phyloP scores from a whole-genome alignment of 1,140 invertebrate genomes.

The Steinernema khuongi region DNA sequence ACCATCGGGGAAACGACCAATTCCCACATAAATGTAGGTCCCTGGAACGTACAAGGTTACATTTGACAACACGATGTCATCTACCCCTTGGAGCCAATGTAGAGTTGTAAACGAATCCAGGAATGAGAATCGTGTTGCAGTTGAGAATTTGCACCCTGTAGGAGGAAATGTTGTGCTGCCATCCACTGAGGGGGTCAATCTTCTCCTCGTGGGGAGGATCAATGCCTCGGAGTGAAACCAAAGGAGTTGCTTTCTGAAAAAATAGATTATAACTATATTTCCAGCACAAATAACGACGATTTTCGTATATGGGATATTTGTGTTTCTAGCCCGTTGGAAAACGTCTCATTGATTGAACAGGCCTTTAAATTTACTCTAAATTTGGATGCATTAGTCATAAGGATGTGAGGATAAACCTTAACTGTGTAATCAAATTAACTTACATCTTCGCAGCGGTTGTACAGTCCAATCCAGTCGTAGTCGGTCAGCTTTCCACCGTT shows the following conservation, averaged over 20 bases:
- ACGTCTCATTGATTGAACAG: too few relatives aligned
- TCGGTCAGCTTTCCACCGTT: slow-evolving; percentile 54
- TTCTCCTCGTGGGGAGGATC: slow-evolving; percentile 53
- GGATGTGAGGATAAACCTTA: too few relatives aligned
- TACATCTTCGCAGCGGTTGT: slow-evolving; percentile 49
- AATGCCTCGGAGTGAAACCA: slow-evolving; percentile 47
- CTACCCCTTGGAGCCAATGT: slow-evolving; percentile 36
- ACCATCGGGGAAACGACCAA: slow-evolving; percentile 49
- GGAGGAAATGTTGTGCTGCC: slow-evolving; percentile 47
- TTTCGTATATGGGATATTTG: too few relatives aligned
- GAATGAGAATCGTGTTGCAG: slow-evolving; percentile 53
- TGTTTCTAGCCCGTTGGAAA: too few relatives aligned
- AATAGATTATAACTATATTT: too few relatives aligned
- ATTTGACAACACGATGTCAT: slow-evolving; percentile 2
- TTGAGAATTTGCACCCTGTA: slow-evolving; percentile 52
- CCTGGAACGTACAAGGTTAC: slow-evolving; percentile 31
- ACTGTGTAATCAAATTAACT: too few relatives aligned
- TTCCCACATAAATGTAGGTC: slow-evolving; percentile 50
- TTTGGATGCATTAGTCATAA: too few relatives aligned
- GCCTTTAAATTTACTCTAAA: too few relatives aligned
- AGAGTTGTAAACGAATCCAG: slow-evolving; percentile 44
- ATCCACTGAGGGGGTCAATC: slow-evolving; percentile 40
- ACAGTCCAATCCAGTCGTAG: slow-evolving; percentile 52
- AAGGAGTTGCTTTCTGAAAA: slow-evolving; percentile 41
- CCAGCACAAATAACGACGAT: too few relatives aligned